Conservation (phyloP, 2,113 vertebrate genomes). For the Calonectris borealis region DNA sequence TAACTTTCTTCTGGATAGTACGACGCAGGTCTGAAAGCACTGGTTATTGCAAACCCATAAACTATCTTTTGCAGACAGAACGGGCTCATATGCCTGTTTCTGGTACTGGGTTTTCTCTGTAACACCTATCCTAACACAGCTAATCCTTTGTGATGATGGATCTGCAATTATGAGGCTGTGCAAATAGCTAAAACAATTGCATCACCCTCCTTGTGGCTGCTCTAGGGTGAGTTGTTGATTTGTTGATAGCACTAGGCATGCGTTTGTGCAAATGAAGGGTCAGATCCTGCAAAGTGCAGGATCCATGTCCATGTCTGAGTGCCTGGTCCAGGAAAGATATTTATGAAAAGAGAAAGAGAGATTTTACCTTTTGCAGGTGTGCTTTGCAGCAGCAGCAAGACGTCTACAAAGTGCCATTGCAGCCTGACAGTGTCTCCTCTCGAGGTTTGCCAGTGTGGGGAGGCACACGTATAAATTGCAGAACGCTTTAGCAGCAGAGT, state of each 20-base stretch:
- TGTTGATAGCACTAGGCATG: not conserved
- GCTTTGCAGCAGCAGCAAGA: not conserved
- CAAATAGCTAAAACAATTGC: slow-evolving; percentile 9
- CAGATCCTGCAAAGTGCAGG: not conserved
- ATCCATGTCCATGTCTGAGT: not conserved
- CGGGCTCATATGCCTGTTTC: not conserved
- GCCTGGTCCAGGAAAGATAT: not conserved
- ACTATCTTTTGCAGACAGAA: not conserved
- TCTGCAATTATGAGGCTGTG: not conserved
- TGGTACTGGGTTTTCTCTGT: not conserved
- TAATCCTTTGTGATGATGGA: not conserved
- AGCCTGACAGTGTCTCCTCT: not conserved
- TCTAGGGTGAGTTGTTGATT: not conserved
- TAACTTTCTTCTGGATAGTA: slow-evolving; percentile 1
- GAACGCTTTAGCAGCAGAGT: not conserved
- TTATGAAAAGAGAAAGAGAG: not conserved
- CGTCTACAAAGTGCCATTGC: not conserved
- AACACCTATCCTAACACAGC: not conserved
- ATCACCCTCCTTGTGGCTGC: not conserved
- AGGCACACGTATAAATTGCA: not conserved
- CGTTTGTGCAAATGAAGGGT: not conserved
- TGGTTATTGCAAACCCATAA: not conserved
- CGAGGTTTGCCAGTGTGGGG: not conserved
- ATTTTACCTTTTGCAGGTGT: not conserved
- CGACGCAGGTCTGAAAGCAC: not conserved